Evolutionary conservation across 2,797 vertebrate species (phyloP).

Genomic region (Pterois miles): DNA sequence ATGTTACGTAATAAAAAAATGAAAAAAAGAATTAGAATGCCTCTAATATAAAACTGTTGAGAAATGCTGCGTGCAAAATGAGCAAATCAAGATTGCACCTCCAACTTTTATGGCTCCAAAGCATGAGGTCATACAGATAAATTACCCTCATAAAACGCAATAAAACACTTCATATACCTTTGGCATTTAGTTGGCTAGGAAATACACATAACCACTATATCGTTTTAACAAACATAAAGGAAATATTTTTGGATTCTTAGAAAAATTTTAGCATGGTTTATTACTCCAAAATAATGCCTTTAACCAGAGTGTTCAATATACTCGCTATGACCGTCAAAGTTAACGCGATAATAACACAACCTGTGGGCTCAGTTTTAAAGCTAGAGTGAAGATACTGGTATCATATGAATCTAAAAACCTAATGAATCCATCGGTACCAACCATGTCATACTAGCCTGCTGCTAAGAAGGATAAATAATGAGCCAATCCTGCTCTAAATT

Average conservation of each 20-base stretch:
- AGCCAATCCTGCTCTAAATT: too few relatives aligned
- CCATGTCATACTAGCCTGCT: too few relatives aligned
- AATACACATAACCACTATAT: too few relatives aligned
- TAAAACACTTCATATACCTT: background rate
- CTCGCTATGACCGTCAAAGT: too few relatives aligned
- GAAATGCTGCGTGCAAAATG: background rate
- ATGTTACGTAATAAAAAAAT: background rate
- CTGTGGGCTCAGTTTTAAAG: too few relatives aligned
- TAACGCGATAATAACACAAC: too few relatives aligned
- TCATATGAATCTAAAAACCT: too few relatives aligned
- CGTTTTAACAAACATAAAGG: background rate
- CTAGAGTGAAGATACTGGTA: too few relatives aligned
- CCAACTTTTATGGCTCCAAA: slow-evolving; percentile 9
- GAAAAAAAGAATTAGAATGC: background rate
- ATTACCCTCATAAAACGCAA: background rate
- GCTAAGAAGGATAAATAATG: too few relatives aligned
- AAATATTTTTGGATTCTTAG: too few relatives aligned
- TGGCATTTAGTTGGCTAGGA: background rate
- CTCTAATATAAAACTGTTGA: background rate
- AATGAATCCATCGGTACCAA: too few relatives aligned
- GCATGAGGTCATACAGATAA: slow-evolving; percentile 5
- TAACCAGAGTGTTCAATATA: background rate
- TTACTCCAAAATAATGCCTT: background rate
- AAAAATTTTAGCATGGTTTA: background rate
- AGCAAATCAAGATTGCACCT: background rate